A percentile compares a stretch with the other conserved stretches of the same genome.
phyloP scores from a whole-genome alignment of 1,140 invertebrate species.

The Samia ricini region DNA sequence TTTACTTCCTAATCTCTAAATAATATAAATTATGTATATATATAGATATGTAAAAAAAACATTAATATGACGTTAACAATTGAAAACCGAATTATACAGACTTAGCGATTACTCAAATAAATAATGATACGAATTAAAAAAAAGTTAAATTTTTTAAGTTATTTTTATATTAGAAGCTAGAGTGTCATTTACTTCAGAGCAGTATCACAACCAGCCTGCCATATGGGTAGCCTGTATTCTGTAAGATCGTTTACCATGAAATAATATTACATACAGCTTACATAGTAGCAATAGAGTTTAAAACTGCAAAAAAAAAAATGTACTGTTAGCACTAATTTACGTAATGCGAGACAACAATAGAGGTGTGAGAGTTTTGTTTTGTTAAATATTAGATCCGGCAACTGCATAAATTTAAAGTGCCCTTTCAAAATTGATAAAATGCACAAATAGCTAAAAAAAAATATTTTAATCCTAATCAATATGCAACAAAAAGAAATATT shows the following conservation, averaged over 20 bases:
- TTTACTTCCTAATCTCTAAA: neutral
- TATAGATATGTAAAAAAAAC: neutral
- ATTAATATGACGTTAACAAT: too few relatives aligned
- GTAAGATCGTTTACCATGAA: constrained; percentile 7
- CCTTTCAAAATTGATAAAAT: too few relatives aligned
- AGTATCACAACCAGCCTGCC: constrained; percentile 11
- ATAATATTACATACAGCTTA: constrained; percentile 5
- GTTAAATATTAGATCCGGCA: too few relatives aligned
- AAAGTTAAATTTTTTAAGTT: neutral
- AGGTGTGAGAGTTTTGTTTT: too few relatives aligned
- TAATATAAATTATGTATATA: neutral
- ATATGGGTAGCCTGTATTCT: constrained; percentile 5
- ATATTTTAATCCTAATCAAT: too few relatives aligned
- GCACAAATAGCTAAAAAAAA: too few relatives aligned
- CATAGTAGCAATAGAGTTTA: neutral
- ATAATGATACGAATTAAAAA: neutral
- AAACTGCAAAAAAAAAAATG: constrained; percentile 2
- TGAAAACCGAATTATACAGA: neutral
- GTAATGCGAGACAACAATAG: neutral
- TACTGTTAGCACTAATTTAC: neutral
- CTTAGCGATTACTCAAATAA: neutral
- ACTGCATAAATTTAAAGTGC: too few relatives aligned
- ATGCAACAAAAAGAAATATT: too few relatives aligned
- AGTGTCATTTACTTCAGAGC: constrained; percentile 3
- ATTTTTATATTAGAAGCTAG: neutral